Percentiles rank a stretch among this genome's conserved stretches.
Conservation (phyloP, 2,888 invertebrate species). For the Aspidiotus rigidus region DNA sequence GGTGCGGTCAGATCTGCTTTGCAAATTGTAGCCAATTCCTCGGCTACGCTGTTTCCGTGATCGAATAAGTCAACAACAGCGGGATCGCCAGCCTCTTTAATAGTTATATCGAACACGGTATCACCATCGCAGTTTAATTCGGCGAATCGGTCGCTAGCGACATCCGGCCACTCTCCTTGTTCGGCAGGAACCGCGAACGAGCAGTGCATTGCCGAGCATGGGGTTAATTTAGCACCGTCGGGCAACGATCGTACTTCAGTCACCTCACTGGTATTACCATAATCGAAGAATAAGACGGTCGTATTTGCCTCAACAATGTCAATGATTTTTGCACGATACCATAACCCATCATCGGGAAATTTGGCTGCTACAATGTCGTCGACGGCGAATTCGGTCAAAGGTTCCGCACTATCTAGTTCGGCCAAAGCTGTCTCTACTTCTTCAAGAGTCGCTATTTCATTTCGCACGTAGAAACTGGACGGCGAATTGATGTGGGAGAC, state of each 20-base stretch:
- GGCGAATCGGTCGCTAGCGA: constrained; percentile 18
- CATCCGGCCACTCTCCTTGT: constrained; percentile 17
- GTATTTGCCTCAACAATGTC: constrained; percentile 50
- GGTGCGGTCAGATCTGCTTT: constrained; percentile 22
- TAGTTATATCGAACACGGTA: background rate
- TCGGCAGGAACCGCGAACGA: constrained; percentile 44
- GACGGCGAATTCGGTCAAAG: background rate
- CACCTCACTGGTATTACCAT: constrained; percentile 57
- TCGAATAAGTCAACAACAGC: constrained; percentile 22
- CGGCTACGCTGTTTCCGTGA: constrained; percentile 9
- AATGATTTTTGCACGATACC: constrained; percentile 58
- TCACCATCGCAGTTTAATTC: constrained; percentile 19
- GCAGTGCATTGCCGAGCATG: constrained; percentile 48
- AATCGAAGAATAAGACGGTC: constrained; percentile 59
- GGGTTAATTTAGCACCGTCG: constrained; percentile 50
- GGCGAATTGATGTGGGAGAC: constrained; percentile 27
- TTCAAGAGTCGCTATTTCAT: constrained; percentile 39
- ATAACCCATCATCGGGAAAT: constrained; percentile 55
- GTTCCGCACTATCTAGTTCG: background rate
- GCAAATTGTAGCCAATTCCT: constrained; percentile 19
- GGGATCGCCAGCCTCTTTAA: constrained; percentile 26
- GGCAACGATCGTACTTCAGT: constrained; percentile 54
- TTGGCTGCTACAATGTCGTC: constrained; percentile 54
- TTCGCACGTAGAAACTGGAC: constrained; percentile 42
- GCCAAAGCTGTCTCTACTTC: background rate